Evolutionary conservation across 1,140 invertebrate genomes (phyloP).

Genomic region (Helicoverpa armigera): DNA sequence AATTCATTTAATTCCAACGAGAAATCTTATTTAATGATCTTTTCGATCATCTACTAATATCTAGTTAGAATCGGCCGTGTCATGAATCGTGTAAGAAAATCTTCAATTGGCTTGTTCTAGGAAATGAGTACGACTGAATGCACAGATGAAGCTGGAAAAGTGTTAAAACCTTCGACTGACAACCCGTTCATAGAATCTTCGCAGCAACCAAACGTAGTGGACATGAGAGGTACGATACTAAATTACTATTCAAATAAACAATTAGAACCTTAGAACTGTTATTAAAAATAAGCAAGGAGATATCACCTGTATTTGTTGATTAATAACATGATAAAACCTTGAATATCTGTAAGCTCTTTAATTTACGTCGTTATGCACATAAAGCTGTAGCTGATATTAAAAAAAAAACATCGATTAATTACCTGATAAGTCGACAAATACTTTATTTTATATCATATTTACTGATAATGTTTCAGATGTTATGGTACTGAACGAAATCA

Average conservation of each 20-base stretch:
- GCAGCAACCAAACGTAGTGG: slow-evolving; percentile 95
- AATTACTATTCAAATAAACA: neutral
- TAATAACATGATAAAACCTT: no score
- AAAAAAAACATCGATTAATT: no score
- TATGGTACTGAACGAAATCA: slow-evolving; percentile 98
- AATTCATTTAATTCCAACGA: neutral
- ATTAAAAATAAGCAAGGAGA: neutral
- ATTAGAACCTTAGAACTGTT: neutral
- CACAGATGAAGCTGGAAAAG: slow-evolving; percentile 93
- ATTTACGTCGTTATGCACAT: no score
- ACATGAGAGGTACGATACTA: slow-evolving; percentile 94
- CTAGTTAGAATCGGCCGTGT: no score
- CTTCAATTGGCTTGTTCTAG: slow-evolving; percentile 77
- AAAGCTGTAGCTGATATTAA: no score
- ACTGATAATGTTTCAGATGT: slow-evolving; percentile 91
- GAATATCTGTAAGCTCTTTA: no score
- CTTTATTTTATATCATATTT: neutral
- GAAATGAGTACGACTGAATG: slow-evolving; percentile 90
- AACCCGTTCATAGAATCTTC: slow-evolving; percentile 96
- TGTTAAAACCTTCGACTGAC: slow-evolving; percentile 92
- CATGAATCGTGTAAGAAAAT: neutral
- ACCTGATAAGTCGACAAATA: neutral
- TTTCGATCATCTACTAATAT: neutral
- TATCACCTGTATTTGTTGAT: no score
- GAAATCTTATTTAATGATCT: neutral